Conservation (phyloP, 2,888 invertebrate species). For the Eristalis arbustorum region DNA sequence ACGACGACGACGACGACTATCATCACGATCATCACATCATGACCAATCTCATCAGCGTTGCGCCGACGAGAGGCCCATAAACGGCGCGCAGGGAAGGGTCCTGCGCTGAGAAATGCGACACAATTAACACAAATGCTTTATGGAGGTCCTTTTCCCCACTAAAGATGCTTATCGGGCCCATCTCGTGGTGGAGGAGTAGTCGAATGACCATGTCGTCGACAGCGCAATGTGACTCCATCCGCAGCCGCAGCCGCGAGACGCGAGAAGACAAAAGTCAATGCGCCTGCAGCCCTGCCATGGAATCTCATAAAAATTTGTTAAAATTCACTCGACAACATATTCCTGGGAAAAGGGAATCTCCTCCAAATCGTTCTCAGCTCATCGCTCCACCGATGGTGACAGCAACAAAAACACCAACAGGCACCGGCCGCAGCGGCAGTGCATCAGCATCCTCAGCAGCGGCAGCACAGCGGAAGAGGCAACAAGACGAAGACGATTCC, state of each 20-base stretch:
- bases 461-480: neutral
- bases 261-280: constrained; percentile 50
- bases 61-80: constrained; percentile 67
- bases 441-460: neutral
- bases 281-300: constrained; percentile 26
- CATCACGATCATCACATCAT: constrained; percentile 66
- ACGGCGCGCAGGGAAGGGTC: constrained; percentile 8
- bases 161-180: constrained; percentile 56
- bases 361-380: constrained; percentile 22
- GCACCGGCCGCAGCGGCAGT: constrained; percentile 5
- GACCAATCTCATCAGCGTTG: constrained; percentile 45
- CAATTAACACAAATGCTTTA: constrained; percentile 73
- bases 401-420: constrained; percentile 38
- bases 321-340: constrained; percentile 66
- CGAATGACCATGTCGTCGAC: constrained; percentile 10
- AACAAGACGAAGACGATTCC: neutral
- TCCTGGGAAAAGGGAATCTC: constrained; percentile 67
- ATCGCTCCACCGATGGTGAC: constrained; percentile 49
- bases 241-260: neutral
- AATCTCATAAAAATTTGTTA: constrained; percentile 70
- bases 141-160: constrained; percentile 65
- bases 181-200: constrained; percentile 49
- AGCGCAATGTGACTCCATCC: constrained; percentile 20
- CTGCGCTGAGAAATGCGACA: constrained; percentile 71
- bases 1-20: constrained; percentile 69